A percentile compares a stretch with the other conserved stretches of the same genome.
These are phyloP conservation scores for Zaprionus camerounensis DNA, from an alignment of 1,140 invertebrate species.

Conservation along the genomic window DNA sequence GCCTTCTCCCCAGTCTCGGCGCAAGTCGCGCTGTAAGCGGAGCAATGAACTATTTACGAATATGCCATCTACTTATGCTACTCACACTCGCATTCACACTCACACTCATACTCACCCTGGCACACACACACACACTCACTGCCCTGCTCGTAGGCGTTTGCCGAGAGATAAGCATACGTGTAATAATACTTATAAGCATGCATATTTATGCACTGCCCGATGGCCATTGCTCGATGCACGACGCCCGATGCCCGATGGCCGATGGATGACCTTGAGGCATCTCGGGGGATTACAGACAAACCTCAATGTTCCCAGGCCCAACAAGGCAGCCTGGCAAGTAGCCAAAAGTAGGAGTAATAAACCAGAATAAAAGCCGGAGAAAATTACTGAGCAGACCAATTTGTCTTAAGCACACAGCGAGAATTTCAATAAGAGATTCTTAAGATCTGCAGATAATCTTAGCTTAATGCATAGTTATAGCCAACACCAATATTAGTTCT, in stretches of 20 bases:
- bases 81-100: constrained; percentile 33
- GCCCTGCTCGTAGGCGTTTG: constrained; percentile 34
- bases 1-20: constrained; percentile 22
- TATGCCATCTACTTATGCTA: constrained; percentile 50
- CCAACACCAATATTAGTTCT: no score
- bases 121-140: constrained; percentile 31
- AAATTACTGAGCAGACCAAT: constrained; percentile 5
- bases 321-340: background rate
- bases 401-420: constrained; percentile 6
- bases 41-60: constrained; percentile 80
- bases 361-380: constrained; percentile 7
- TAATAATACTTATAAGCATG: constrained; percentile 42
- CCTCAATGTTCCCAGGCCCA: constrained; percentile 23
- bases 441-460: background rate
- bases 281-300: constrained; percentile 16
- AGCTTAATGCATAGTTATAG: no score
- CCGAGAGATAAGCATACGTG: constrained; percentile 50
- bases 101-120: constrained; percentile 37
- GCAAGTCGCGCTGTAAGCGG: constrained; percentile 61
- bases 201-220: constrained; percentile 44
- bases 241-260: constrained; percentile 5
- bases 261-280: constrained; percentile 47
- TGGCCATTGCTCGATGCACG: no score
- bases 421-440: background rate
- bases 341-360: background rate